phyloP scores from a whole-genome alignment of 2,888 invertebrate species.

The Ormyrus rosae region DNA sequence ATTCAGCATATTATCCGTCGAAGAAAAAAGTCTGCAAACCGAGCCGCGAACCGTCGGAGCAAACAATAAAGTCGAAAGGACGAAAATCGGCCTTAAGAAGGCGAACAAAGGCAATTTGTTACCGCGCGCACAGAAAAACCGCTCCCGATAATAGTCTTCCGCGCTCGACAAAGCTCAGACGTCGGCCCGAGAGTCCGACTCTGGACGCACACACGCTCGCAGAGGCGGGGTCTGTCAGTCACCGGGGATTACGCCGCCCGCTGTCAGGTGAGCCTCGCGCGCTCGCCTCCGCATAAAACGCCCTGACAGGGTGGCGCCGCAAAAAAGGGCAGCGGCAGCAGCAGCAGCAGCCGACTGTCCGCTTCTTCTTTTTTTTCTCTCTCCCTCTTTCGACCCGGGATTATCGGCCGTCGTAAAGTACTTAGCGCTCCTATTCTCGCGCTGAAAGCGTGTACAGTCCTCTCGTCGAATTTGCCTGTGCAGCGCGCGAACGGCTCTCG shows the following conservation, averaged over 20 bases:
- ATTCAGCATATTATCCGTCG: background rate
- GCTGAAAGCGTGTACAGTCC: constrained; percentile 10
- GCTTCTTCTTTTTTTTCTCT: background rate
- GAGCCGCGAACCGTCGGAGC: too few relatives aligned
- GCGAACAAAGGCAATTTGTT: constrained; percentile 38
- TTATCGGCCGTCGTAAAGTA: constrained; percentile 56
- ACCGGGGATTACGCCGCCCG: constrained; percentile 63
- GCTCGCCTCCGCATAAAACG: background rate
- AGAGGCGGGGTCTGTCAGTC: constrained; percentile 31
- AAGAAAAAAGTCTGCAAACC: too few relatives aligned
- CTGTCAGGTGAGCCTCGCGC: constrained; percentile 63
- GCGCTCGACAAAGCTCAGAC: constrained; percentile 10
- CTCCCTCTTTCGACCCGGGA: constrained; percentile 20
- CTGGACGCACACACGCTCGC: background rate
- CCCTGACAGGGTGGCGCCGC: background rate
- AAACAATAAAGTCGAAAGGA: background rate
- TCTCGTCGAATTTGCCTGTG: too few relatives aligned
- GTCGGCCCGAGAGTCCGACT: constrained; percentile 21
- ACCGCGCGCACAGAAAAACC: constrained; percentile 14
- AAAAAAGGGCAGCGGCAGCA: constrained; percentile 31
- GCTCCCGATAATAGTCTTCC: constrained; percentile 30
- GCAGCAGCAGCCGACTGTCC: too few relatives aligned
- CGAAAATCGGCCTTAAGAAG: background rate
- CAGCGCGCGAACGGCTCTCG: constrained; percentile 45
- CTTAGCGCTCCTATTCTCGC: constrained; percentile 46